Evolutionary conservation across 2,113 vertebrate species (phyloP).

Genomic region (Phrynosoma blainvillii): DNA sequence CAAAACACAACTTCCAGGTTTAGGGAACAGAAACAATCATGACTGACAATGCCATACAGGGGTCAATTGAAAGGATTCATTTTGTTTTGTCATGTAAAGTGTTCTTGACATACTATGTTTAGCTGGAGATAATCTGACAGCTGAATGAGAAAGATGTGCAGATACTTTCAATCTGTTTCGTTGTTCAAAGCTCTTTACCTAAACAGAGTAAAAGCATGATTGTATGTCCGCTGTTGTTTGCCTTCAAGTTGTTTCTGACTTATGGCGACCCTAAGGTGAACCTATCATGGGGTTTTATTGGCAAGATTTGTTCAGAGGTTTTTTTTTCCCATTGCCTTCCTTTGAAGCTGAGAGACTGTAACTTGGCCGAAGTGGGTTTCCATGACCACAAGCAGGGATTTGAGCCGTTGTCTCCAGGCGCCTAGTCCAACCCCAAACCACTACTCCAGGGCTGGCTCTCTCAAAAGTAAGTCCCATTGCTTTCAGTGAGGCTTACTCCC

Average conservation of each 20-base stretch:
- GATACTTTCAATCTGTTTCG: neutral
- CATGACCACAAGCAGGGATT: no score
- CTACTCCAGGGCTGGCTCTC: no score
- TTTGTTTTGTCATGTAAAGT: neutral
- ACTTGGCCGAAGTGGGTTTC: no score
- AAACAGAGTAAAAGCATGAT: neutral
- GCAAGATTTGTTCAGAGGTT: no score
- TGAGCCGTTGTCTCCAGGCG: no score
- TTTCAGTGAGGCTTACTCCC: neutral
- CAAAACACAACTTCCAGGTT: neutral
- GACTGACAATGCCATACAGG: neutral
- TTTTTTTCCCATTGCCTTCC: no score
- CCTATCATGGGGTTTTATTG: no score
- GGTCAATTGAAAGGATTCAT: neutral
- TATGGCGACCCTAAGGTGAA: no score
- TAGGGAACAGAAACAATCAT: neutral
- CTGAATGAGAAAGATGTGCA: neutral
- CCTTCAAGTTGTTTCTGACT: no score
- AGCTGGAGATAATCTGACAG: neutral
- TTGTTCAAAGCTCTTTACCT: neutral
- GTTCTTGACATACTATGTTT: neutral
- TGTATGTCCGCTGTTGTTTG: neutral
- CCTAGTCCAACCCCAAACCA: no score
- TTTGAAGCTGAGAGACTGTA: no score
- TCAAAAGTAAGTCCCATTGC: neutral